These are phyloP conservation scores for Collichthys lucidus DNA, from an alignment of 2,113 vertebrate species.

Conservation along the genomic window DNA sequence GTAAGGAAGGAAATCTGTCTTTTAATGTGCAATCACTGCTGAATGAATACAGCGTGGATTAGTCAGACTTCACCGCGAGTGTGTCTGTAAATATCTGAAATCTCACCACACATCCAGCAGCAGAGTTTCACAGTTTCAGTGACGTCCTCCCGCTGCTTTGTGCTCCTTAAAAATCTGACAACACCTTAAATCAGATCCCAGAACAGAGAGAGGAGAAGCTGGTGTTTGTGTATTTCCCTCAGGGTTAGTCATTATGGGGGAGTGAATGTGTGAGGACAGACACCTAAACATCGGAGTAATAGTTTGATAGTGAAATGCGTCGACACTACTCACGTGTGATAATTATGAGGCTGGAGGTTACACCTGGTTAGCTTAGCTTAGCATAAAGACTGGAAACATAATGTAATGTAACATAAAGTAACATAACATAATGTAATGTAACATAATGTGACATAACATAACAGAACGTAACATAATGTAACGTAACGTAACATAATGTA, in stretches of 20 bases:
- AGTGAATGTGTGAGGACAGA: slow-evolving; percentile 12
- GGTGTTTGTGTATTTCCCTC: slow-evolving; percentile 20
- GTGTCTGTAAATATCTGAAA: too few relatives aligned
- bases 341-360: too few relatives aligned
- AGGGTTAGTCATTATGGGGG: slow-evolving; percentile 16
- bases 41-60: slow-evolving; percentile 24
- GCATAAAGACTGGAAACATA: too few relatives aligned
- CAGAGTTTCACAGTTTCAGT: too few relatives aligned
- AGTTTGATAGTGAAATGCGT: not conserved
- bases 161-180: slow-evolving; percentile 35
- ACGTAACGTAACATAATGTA: too few relatives aligned
- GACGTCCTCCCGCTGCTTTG: not conserved
- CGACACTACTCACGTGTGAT: not conserved
- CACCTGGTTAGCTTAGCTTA: too few relatives aligned
- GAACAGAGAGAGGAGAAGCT: slow-evolving; percentile 6
- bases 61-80: not conserved
- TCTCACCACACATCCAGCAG: too few relatives aligned
- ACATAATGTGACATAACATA: too few relatives aligned
- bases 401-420: too few relatives aligned
- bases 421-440: too few relatives aligned
- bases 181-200: slow-evolving; percentile 45
- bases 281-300: not conserved
- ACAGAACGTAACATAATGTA: too few relatives aligned
- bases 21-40: slow-evolving; percentile 5
- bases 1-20: not conserved